Percentiles rank a stretch among this genome's conserved stretches.
phyloP scores from a whole-genome alignment of 2,113 vertebrate species.

The Corythaixoides concolor region DNA sequence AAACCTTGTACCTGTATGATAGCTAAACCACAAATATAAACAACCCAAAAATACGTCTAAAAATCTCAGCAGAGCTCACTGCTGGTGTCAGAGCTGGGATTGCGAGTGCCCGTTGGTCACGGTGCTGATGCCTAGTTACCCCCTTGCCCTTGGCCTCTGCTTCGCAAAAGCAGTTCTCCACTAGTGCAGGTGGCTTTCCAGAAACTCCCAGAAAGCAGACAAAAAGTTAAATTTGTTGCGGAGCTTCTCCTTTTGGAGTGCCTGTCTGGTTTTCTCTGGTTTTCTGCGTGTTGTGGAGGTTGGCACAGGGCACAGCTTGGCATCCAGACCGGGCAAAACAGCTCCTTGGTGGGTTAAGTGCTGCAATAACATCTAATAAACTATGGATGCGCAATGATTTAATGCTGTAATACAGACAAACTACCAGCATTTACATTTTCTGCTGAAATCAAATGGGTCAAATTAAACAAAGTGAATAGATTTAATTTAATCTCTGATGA shows the following conservation, averaged over 20 bases:
- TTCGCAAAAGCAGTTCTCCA: not conserved
- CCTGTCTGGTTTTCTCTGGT: no score
- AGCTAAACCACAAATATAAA: not conserved
- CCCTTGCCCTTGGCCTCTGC: not conserved
- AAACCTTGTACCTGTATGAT: not conserved
- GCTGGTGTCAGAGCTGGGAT: not conserved
- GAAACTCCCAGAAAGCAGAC: not conserved
- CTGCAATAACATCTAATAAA: not conserved
- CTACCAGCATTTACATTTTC: not conserved
- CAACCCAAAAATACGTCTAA: not conserved
- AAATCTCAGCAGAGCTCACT: not conserved
- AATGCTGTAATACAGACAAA: not conserved
- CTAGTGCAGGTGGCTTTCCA: not conserved
- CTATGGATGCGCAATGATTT: not conserved
- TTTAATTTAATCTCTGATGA: not conserved
- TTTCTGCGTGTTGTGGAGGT: not conserved
- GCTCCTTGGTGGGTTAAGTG: not conserved
- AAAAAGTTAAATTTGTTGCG: not conserved
- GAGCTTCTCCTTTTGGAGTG: not conserved
- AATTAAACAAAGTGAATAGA: not conserved
- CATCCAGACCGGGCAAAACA: not conserved
- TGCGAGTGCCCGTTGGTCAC: accelerated
- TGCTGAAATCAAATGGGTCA: not conserved
- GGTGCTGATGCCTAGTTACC: not conserved
- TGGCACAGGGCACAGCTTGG: not conserved